These are phyloP conservation scores for Spodoptera exigua DNA, from an alignment of 2,888 invertebrate species.

Conservation along the genomic window DNA sequence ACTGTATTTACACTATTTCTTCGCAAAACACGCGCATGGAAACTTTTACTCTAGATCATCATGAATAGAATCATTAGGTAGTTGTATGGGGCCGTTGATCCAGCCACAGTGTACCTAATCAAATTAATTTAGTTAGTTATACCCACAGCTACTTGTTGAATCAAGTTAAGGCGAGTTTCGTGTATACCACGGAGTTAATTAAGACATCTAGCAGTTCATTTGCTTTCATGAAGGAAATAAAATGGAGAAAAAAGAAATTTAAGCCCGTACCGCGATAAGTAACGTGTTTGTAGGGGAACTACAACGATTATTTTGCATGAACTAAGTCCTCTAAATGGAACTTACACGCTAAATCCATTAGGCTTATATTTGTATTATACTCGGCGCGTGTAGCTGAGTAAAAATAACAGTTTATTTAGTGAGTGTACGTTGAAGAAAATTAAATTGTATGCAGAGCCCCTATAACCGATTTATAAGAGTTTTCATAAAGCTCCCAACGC, in stretches of 20 bases:
- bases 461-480: constrained; percentile 48
- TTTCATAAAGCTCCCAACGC: constrained; percentile 50
- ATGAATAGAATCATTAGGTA: constrained; percentile 45
- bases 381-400: constrained; percentile 47
- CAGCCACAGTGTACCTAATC: constrained; percentile 37
- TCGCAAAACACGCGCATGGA: constrained; percentile 6
- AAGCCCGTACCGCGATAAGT: constrained; percentile 44
- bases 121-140: constrained; percentile 51
- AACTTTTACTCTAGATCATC: constrained; percentile 36
- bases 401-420: constrained; percentile 63
- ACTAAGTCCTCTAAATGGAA: constrained; percentile 74
- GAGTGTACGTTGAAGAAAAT: constrained; percentile 59
- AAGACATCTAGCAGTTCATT: constrained; percentile 54
- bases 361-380: constrained; percentile 66
- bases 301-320: constrained; percentile 67
- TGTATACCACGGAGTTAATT: constrained; percentile 53
- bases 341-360: constrained; percentile 82
- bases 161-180: constrained; percentile 54
- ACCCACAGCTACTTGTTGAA: constrained; percentile 55
- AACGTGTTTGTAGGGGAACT: constrained; percentile 57
- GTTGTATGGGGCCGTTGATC: constrained; percentile 25
- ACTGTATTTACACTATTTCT: constrained; percentile 14
- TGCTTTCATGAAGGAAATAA: constrained; percentile 54
- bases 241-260: constrained; percentile 45
- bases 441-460: constrained; percentile 53